phyloP scores from a whole-genome alignment of 2,797 vertebrate genomes.

The Tinamus major region DNA sequence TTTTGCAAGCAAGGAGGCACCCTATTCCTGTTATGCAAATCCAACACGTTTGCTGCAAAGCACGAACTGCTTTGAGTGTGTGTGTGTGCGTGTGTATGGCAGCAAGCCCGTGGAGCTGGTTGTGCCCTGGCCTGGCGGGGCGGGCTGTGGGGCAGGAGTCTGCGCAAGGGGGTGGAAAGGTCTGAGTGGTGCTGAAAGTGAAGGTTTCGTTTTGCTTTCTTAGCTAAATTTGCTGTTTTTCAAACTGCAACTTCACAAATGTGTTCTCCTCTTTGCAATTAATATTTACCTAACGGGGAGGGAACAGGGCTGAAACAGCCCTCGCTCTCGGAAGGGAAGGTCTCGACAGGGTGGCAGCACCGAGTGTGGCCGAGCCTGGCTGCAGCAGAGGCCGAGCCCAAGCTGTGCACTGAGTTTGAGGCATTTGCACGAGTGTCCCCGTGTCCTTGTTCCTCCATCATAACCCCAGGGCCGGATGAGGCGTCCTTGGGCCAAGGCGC shows the following conservation, averaged over 20 bases:
- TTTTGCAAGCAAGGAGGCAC: neutral
- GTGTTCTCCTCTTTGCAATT: neutral
- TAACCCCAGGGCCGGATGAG: neutral
- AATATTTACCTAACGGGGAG: neutral
- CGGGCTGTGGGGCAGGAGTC: neutral
- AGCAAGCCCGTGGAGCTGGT: neutral
- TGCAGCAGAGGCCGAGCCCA: neutral
- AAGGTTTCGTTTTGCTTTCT: neutral
- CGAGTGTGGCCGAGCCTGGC: neutral
- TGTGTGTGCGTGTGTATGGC: neutral
- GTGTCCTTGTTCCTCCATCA: neutral
- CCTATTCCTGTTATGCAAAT: conserved; percentile 21
- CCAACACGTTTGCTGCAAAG: conserved; percentile 28
- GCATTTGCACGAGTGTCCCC: rapidly evolving
- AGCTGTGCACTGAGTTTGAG: neutral
- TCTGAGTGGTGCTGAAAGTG: neutral
- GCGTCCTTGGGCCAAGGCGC: neutral
- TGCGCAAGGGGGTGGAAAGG: neutral
- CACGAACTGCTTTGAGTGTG: neutral
- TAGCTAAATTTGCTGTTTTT: neutral
- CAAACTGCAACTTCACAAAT: neutral
- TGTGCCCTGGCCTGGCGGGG: conserved; percentile 15
- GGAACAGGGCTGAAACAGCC: rapidly evolving
- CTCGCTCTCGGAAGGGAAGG: neutral
- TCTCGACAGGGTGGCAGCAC: neutral